Conservation (phyloP, 2,888 invertebrate species). For the Onchidella celtica region DNA sequence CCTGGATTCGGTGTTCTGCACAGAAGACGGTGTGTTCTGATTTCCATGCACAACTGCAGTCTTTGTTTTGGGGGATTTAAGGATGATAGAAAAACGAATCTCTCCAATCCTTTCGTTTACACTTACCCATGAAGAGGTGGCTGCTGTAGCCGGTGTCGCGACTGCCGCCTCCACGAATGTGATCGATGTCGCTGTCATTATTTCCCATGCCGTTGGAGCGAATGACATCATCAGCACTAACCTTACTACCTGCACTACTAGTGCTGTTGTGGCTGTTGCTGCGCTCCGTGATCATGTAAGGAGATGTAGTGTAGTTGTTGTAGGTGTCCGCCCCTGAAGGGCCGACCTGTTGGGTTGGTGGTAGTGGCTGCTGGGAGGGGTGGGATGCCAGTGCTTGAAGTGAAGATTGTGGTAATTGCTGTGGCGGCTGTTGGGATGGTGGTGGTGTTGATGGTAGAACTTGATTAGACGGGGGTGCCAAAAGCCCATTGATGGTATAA, state of each 20-base stretch:
- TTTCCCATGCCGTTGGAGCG: background rate
- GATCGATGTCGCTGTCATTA: background rate
- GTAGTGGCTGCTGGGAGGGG: background rate
- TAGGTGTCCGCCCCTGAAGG: background rate
- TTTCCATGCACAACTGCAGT: no score
- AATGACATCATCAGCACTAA: background rate
- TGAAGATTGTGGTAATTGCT: background rate
- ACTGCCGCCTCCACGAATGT: background rate
- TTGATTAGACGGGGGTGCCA: conserved; percentile 24
- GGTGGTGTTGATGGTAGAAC: conserved; percentile 16
- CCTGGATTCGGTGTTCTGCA: no score
- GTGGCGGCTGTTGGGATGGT: background rate
- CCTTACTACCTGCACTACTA: conserved; percentile 1
- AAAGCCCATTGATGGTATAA: conserved; percentile 37
- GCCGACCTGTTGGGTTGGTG: background rate
- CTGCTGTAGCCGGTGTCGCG: conserved; percentile 16
- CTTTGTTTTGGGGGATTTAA: no score
- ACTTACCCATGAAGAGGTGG: conserved; percentile 35
- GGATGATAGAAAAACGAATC: no score
- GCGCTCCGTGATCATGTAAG: conserved; percentile 4
- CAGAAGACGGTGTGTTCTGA: no score
- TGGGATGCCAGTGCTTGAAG: conserved; percentile 19
- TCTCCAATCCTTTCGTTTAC: no score
- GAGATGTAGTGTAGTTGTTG: background rate
- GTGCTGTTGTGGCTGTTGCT: conserved; percentile 1